Evolutionary conservation across 2,797 vertebrate species (phyloP).

Genomic region (Gymnodraco acuticeps): DNA sequence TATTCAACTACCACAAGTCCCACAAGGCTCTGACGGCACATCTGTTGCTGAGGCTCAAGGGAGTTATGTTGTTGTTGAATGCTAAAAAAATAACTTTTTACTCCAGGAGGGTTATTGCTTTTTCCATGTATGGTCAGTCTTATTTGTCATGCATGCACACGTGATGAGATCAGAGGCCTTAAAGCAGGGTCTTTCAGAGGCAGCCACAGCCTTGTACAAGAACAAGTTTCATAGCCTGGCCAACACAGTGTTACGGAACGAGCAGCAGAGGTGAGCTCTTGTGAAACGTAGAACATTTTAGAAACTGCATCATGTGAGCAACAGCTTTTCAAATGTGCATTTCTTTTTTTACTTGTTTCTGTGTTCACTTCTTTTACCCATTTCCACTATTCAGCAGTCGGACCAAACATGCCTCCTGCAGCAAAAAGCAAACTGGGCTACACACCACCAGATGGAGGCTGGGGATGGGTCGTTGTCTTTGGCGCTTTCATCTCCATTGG

Average conservation of each 20-base stretch:
- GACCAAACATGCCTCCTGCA: slow-evolving; percentile 79
- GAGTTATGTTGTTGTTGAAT: not conserved
- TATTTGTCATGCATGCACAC: slow-evolving; percentile 48
- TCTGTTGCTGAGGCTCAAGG: not conserved
- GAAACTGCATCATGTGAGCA: not conserved
- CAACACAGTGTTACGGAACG: slow-evolving; percentile 25
- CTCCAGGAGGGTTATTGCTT: slow-evolving; percentile 16
- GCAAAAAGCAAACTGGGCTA: slow-evolving; percentile 68
- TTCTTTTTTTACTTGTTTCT: slow-evolving; percentile 39
- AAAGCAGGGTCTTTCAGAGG: slow-evolving; percentile 36
- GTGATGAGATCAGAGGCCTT: slow-evolving; percentile 74
- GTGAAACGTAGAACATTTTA: not conserved
- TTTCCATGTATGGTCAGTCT: slow-evolving; percentile 31
- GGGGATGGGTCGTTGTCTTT: slow-evolving; percentile 85
- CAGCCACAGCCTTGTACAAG: slow-evolving; percentile 27
- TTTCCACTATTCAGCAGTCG: slow-evolving; percentile 44
- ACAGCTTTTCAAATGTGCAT: slow-evolving; percentile 29
- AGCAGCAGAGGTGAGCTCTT: slow-evolving; percentile 55
- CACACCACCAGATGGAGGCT: slow-evolving; percentile 86
- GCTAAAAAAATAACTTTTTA: not conserved
- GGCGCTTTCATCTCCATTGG: slow-evolving; percentile 86
- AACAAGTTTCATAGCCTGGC: slow-evolving; percentile 22
- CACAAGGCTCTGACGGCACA: not conserved
- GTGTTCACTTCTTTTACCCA: slow-evolving; percentile 43
- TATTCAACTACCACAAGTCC: not conserved